Evolutionary conservation across 2,888 invertebrate genomes (phyloP).

Genomic region (Agriopis marginaria): DNA sequence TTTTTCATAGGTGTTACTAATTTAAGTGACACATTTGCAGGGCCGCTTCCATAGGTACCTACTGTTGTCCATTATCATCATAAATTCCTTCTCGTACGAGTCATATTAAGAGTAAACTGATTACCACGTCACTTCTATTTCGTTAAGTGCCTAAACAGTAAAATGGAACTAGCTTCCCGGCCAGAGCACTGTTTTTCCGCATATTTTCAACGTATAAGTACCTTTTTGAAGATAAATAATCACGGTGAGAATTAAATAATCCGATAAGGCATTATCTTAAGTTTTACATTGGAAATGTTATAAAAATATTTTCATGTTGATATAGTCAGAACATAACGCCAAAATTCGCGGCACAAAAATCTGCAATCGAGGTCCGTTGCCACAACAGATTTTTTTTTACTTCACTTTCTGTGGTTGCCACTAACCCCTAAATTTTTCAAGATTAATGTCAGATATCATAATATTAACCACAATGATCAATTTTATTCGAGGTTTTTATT

Average conservation of each 20-base stretch:
- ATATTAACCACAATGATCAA: too few relatives aligned
- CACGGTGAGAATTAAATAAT: too few relatives aligned
- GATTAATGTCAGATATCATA: too few relatives aligned
- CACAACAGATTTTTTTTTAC: too few relatives aligned
- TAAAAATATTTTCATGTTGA: not conserved
- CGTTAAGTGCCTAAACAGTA: not conserved
- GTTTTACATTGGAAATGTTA: not conserved
- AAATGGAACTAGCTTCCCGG: not conserved
- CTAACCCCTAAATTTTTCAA: not conserved
- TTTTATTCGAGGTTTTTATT: not conserved
- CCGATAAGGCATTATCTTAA: not conserved
- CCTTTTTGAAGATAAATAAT: too few relatives aligned
- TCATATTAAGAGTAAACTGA: slow-evolving; percentile 8
- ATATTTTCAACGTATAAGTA: too few relatives aligned
- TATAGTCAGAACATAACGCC: too few relatives aligned
- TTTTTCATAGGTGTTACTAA: not conserved
- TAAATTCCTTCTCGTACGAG: slow-evolving; percentile 18
- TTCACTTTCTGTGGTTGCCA: too few relatives aligned
- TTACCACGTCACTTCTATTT: slow-evolving; percentile 5
- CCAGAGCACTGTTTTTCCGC: too few relatives aligned
- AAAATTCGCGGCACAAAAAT: too few relatives aligned
- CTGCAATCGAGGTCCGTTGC: not conserved
- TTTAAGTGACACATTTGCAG: slow-evolving; percentile 6
- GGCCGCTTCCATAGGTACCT: slow-evolving; percentile 7
- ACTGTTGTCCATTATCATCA: slow-evolving; percentile 9